Evolutionary conservation across 1,140 invertebrate genomes (phyloP).

Genomic region (Aphidius gifuensis): DNA sequence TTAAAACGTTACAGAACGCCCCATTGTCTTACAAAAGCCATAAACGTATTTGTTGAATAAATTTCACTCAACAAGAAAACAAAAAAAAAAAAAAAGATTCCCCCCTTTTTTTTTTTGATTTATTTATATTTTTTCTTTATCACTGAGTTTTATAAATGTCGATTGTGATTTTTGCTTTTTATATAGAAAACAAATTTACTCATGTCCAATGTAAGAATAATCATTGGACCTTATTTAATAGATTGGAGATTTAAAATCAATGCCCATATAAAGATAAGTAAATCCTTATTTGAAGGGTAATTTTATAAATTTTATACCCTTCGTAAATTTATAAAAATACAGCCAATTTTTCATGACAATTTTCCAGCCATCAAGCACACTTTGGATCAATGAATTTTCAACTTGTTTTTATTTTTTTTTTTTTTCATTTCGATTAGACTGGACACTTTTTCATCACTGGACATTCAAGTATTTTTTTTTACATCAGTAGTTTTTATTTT

Average conservation of each 20-base stretch:
- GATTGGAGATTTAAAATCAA: slow-evolving; percentile 6
- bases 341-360: slow-evolving; percentile 30
- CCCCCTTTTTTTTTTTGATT: no score
- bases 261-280: neutral
- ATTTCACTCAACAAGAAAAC: slow-evolving; percentile 26
- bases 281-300: neutral
- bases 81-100: no score
- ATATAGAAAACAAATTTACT: no score
- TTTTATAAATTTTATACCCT: no score
- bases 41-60: slow-evolving; percentile 37
- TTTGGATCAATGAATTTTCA: slow-evolving; percentile 37
- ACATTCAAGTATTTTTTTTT: neutral
- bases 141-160: no score
- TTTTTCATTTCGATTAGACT: neutral
- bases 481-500: no score
- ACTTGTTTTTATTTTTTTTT: slow-evolving; percentile 15
- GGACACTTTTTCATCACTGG: neutral
- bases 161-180: no score
- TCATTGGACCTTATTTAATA: no score
- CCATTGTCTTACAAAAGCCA: slow-evolving; percentile 40
- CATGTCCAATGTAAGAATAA: no score
- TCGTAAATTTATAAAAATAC: slow-evolving; percentile 5
- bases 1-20: slow-evolving; percentile 33
- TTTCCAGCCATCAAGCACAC: slow-evolving; percentile 40
- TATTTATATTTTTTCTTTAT: no score